Evolutionary conservation across 2,113 vertebrate species (phyloP).

Genomic region (Naja naja): DNA sequence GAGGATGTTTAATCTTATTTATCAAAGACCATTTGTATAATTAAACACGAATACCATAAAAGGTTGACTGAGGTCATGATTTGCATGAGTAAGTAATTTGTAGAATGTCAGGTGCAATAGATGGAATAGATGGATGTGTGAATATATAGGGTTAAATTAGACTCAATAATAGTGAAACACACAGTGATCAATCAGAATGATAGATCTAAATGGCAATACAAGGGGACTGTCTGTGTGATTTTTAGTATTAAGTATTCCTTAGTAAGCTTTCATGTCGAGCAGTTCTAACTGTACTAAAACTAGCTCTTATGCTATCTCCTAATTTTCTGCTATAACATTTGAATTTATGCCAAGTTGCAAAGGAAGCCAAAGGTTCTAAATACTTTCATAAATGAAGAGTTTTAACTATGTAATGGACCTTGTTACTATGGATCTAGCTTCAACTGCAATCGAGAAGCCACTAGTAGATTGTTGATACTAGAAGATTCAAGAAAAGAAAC

Average conservation of each 20-base stretch:
- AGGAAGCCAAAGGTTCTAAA: not conserved
- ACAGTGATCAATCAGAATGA: constrained; percentile 99
- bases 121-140: constrained; percentile 90
- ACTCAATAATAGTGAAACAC: constrained; percentile 95
- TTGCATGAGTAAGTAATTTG: constrained; percentile 99
- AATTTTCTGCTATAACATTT: not conserved
- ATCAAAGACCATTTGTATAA: constrained; percentile 96
- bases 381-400: not conserved
- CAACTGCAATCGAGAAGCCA: not conserved
- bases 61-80: constrained; percentile 90
- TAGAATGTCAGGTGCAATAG: constrained; percentile 93
- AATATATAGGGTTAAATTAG: constrained; percentile 96
- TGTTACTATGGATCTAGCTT: not conserved
- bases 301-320: constrained; percentile 25
- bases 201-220: constrained; percentile 96
- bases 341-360: constrained; percentile 26
- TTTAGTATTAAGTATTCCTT: constrained; percentile 66
- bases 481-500: not conserved
- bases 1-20: constrained; percentile 95
- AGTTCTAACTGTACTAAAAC: constrained; percentile 49
- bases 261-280: constrained; percentile 65
- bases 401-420: not conserved
- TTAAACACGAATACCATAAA: constrained; percentile 91
- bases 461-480: constrained; percentile 10
- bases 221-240: constrained; percentile 78